Conservation (phyloP, 2,797 vertebrate genomes). For the Natrix natrix region DNA sequence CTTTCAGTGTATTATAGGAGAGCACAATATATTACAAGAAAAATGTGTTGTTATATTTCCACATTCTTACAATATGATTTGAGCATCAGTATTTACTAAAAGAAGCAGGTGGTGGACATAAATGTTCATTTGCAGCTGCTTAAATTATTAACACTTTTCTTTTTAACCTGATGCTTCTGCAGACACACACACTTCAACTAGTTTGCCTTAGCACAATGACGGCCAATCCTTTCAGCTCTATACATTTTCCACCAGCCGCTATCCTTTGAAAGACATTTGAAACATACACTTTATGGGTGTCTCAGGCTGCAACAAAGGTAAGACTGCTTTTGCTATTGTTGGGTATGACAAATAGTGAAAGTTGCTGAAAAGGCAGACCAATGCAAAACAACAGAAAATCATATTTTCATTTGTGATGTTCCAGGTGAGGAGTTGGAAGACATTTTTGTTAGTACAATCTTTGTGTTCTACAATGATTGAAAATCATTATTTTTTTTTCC, state of each 20-base stretch:
- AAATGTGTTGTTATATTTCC: not conserved
- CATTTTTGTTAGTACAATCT: not conserved
- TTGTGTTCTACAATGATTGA: not conserved
- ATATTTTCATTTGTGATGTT: not conserved
- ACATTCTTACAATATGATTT: not conserved
- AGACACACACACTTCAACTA: conserved; percentile 11
- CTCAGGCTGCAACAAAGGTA: not conserved
- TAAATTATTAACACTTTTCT: conserved; percentile 39
- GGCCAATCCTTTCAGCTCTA: not conserved
- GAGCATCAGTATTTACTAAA: not conserved
- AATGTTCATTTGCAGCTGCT: not conserved
- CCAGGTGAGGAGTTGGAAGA: not conserved
- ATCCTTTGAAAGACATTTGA: not conserved
- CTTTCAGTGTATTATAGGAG: not conserved
- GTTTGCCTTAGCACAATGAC: not conserved
- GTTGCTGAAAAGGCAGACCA: not conserved
- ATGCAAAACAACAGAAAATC: not conserved
- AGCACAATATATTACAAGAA: not conserved
- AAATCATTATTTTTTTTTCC: not conserved
- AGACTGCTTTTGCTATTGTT: not conserved
- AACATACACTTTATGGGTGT: not conserved
- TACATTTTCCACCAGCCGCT: conserved; percentile 11
- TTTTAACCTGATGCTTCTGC: not conserved
- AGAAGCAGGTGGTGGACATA: conserved; percentile 18
- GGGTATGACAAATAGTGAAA: not conserved